A percentile compares a stretch with the other conserved stretches of the same genome.
Evolutionary conservation across 2,797 vertebrate species (phyloP).

Genomic region (Helostoma temminkii): DNA sequence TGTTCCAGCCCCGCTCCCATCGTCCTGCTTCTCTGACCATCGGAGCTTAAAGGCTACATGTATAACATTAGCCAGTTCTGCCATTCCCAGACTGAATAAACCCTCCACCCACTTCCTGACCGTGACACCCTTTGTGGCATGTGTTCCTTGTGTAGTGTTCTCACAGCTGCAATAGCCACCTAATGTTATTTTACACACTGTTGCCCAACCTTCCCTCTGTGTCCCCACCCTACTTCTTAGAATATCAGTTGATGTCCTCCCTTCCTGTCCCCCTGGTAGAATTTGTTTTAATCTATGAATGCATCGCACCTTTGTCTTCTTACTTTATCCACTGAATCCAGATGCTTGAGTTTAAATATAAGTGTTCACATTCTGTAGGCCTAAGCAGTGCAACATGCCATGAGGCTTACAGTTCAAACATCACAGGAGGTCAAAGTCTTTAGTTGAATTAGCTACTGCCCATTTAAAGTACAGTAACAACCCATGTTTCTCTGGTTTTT

Average conservation of each 20-base stretch:
- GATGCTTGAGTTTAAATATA: neutral
- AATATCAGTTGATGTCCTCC: conserved; percentile 45
- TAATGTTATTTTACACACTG: conserved; percentile 58
- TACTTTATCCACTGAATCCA: neutral
- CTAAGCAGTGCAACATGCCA: neutral
- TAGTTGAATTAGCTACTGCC: neutral
- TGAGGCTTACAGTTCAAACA: neutral
- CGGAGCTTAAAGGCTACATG: conserved; percentile 38
- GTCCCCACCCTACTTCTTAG: conserved; percentile 68
- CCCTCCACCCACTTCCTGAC: conserved; percentile 26
- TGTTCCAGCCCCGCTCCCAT: conserved; percentile 37
- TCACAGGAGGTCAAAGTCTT: neutral
- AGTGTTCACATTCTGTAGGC: neutral
- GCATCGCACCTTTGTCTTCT: neutral
- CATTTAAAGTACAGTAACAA: conserved; percentile 1
- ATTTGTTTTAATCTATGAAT: conserved; percentile 27
- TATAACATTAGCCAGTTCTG: conserved; percentile 33
- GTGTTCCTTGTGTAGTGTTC: conserved; percentile 9
- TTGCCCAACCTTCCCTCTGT: conserved; percentile 66
- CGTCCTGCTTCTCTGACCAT: conserved; percentile 26
- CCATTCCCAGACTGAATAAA: conserved; percentile 25
- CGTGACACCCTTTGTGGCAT: conserved; percentile 26
- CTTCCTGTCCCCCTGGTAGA: conserved; percentile 26
- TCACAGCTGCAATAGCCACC: conserved; percentile 43
- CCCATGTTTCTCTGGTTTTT: conserved; percentile 18